Conservation (phyloP, 2,113 vertebrate species). For the Pachycephala philippinensis region DNA sequence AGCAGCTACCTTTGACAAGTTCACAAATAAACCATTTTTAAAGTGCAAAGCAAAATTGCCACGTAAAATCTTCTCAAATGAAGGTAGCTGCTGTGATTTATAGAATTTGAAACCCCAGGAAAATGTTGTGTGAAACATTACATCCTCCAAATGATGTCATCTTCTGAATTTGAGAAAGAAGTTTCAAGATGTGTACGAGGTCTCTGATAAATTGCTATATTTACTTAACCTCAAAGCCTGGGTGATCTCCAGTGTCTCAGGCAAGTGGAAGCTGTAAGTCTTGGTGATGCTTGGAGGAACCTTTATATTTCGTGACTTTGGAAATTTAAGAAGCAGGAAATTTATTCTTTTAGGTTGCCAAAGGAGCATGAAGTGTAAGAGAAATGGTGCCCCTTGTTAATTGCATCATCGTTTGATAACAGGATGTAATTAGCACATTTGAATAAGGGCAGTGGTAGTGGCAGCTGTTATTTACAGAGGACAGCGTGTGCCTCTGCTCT, state of each 20-base stretch:
- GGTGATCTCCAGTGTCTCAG: background rate
- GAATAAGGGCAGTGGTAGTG: background rate
- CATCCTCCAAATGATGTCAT: background rate
- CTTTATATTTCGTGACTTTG: background rate
- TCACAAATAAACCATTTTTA: background rate
- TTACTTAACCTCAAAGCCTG: conserved; percentile 3
- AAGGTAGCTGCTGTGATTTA: background rate
- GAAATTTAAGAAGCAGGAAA: background rate
- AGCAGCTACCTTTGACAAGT: background rate
- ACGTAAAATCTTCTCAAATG: background rate
- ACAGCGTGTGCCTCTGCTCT: background rate
- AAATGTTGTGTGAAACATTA: background rate
- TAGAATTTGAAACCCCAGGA: background rate
- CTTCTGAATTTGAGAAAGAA: background rate
- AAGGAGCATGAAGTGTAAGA: background rate
- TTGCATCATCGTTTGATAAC: conserved; percentile 32
- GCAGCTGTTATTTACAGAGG: conserved; percentile 3
- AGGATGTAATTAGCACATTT: conserved; percentile 36
- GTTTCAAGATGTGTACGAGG: background rate
- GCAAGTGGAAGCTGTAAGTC: background rate
- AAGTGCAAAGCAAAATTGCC: background rate
- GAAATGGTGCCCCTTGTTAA: background rate
- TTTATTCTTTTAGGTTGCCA: background rate
- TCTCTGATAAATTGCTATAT: background rate
- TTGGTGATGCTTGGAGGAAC: background rate